Conservation (phyloP, 2,113 vertebrate species). For the Salvator merianae region DNA sequence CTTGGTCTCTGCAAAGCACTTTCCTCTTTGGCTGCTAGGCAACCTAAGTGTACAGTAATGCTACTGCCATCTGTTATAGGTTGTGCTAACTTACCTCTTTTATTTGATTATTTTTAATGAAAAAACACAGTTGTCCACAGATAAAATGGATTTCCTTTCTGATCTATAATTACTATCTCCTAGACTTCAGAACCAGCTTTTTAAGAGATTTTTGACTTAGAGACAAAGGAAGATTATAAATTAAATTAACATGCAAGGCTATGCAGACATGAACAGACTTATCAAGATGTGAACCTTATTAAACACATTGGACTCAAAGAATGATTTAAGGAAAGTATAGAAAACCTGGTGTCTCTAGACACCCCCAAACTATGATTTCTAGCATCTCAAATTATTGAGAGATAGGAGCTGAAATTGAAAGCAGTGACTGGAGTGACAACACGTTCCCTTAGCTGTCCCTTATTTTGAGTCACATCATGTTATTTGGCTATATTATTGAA, state of each 20-base stretch:
- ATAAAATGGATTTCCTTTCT: slow-evolving; percentile 34
- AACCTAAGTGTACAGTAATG: slow-evolving; percentile 51
- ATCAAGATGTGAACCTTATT: not conserved
- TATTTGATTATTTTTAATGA: slow-evolving; percentile 34
- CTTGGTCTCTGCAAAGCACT: slow-evolving; percentile 42
- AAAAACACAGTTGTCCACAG: slow-evolving; percentile 16
- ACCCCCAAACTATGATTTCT: not conserved
- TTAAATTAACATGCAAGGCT: not conserved
- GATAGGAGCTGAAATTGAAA: not conserved
- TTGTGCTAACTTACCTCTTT: slow-evolving; percentile 42
- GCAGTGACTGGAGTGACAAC: not conserved
- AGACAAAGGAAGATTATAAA: slow-evolving; percentile 21
- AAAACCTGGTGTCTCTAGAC: not conserved
- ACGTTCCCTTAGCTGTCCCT: not conserved
- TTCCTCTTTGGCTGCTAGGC: slow-evolving; percentile 67
- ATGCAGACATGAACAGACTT: too few relatives aligned
- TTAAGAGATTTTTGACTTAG: slow-evolving; percentile 19
- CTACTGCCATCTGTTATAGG: slow-evolving; percentile 26
- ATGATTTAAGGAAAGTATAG: not conserved
- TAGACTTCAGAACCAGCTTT: slow-evolving; percentile 31
- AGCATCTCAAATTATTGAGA: not conserved
- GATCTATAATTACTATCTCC: slow-evolving; percentile 48
- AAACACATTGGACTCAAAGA: not conserved
- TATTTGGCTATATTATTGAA: not conserved
- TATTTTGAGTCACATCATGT: not conserved